These are phyloP conservation scores for Idaea biselata DNA, from an alignment of 2,888 invertebrate genomes.

Conservation along the genomic window DNA sequence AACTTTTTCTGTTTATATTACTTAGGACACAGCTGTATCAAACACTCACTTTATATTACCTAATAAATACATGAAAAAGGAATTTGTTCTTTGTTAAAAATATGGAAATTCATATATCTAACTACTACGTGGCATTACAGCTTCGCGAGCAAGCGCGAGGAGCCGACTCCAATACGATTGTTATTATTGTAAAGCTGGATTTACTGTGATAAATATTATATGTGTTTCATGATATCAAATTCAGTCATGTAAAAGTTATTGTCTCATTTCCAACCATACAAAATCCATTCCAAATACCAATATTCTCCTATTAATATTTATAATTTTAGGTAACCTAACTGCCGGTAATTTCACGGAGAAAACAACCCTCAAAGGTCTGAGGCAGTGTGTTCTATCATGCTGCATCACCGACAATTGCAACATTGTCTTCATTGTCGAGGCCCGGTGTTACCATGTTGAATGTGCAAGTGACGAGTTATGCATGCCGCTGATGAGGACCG, in stretches of 20 bases:
- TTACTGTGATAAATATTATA: neutral
- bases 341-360: conserved; percentile 83
- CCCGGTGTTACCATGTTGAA: conserved; percentile 88
- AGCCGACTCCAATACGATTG: neutral
- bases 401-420: conserved; percentile 86
- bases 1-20: neutral
- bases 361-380: conserved; percentile 72
- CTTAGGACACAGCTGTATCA: neutral
- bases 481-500: conserved; percentile 81
- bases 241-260: neutral
- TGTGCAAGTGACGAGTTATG: conserved; percentile 87
- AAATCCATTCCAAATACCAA: neutral
- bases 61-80: neutral
- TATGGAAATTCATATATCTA: neutral
- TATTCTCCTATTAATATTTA: conserved; percentile 3
- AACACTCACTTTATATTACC: neutral
- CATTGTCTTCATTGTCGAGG: conserved; percentile 88
- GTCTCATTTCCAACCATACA: neutral
- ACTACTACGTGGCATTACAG: neutral
- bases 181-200: neutral
- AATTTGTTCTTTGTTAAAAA: neutral
- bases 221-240: neutral
- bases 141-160: neutral
- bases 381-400: conserved; percentile 85
- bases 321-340: conserved; percentile 69